These are phyloP conservation scores for Melipona quadrifasciata DNA, from an alignment of 1,140 invertebrate genomes.

Conservation along the genomic window DNA sequence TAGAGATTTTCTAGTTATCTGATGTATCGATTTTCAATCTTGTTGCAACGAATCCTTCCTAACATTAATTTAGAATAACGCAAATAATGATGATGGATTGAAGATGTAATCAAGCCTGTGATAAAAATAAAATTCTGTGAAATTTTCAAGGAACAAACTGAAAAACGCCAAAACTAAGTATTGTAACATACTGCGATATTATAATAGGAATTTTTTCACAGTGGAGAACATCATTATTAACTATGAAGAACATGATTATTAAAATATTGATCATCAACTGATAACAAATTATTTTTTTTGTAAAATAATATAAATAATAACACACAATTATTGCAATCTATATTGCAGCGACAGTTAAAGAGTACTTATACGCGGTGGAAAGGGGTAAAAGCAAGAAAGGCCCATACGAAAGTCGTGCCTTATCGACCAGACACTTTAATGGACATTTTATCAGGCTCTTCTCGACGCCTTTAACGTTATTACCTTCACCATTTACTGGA, in stretches of 20 bases:
- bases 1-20: conserved; percentile 17
- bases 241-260: background rate
- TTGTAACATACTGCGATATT: background rate
- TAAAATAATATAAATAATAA: background rate
- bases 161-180: background rate
- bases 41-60: background rate
- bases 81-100: conserved; percentile 10
- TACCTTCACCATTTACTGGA: conserved; percentile 42
- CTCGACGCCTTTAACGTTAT: conserved; percentile 51
- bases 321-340: background rate
- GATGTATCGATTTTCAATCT: conserved; percentile 42
- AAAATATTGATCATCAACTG: background rate
- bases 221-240: background rate
- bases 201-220: background rate
- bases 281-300: background rate
- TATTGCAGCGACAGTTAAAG: background rate
- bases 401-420: conserved; percentile 10
- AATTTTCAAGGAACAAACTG: background rate
- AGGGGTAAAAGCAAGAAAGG: conserved; percentile 1
- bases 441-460: conserved; percentile 52
- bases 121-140: conserved; percentile 1
- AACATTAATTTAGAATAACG: conserved; percentile 12
- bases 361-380: background rate
- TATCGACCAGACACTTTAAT: conserved; percentile 50
- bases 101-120: background rate